Conservation (phyloP, 1,140 invertebrate species). For the Linepithema humile region DNA sequence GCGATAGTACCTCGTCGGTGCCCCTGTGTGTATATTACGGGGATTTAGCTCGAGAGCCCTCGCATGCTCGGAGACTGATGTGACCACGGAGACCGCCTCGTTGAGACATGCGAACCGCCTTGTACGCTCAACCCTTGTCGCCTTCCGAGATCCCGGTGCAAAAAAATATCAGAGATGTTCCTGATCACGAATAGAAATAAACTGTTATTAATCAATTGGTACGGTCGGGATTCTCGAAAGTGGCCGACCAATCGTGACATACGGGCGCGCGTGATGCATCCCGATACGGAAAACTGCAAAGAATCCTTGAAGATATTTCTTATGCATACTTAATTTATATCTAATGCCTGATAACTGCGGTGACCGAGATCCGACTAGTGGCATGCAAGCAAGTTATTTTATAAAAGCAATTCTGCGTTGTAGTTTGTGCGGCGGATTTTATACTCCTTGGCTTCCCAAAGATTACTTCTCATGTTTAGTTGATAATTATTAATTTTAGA, state of each 20-base stretch:
- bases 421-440: conserved; percentile 5
- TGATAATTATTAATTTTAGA: conserved; percentile 26
- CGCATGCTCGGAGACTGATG: conserved; percentile 84
- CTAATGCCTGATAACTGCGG: conserved; percentile 49
- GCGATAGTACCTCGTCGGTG: conserved; percentile 78
- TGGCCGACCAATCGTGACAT: neutral
- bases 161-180: conserved; percentile 66
- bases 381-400: conserved; percentile 53
- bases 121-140: conserved; percentile 64
- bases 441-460: neutral
- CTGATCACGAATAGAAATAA: conserved; percentile 31
- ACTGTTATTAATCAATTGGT: neutral
- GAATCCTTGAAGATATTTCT: neutral
- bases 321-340: conserved; percentile 47
- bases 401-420: conserved; percentile 48
- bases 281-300: too few species aligned
- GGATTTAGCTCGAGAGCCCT: conserved; percentile 79
- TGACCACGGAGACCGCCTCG: conserved; percentile 84
- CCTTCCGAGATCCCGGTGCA: conserved; percentile 53
- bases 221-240: neutral
- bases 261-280: neutral
- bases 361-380: conserved; percentile 45
- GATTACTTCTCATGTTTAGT: conserved; percentile 14
- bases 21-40: conserved; percentile 79
- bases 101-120: conserved; percentile 81